Conservation (phyloP, 2,797 vertebrate species). For the Cercopithecus neglectus region DNA sequence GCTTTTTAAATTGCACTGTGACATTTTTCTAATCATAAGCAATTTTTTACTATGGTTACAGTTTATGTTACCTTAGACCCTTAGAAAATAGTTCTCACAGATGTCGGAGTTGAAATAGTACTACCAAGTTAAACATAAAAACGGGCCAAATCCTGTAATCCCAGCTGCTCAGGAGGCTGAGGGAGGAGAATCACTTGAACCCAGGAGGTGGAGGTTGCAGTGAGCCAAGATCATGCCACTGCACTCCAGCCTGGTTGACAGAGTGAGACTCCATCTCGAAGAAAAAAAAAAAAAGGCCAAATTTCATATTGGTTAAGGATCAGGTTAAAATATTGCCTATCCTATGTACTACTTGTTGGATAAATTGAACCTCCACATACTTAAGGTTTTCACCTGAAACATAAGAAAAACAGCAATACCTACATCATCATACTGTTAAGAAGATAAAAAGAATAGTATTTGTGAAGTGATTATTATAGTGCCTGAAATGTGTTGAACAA, state of each 20-base stretch:
- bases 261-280: no score
- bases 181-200: no score
- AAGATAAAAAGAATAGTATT: neutral
- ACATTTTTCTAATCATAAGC: neutral
- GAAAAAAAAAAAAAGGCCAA: neutral
- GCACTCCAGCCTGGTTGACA: no score
- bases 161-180: no score
- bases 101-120: neutral
- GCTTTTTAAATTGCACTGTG: neutral
- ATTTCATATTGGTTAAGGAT: neutral
- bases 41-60: neutral
- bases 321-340: neutral
- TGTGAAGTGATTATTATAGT: neutral
- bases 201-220: no score
- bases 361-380: neutral
- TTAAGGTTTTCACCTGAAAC: neutral
- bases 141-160: neutral
- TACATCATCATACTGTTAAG: neutral
- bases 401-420: neutral
- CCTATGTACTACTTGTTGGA: neutral
- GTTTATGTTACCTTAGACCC: neutral
- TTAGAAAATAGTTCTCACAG: neutral
- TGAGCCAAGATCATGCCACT: no score
- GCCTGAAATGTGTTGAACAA: neutral
- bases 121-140: neutral